Percentiles rank a stretch among this genome's conserved stretches.
These are phyloP conservation scores for Sesia bembeciformis DNA, from an alignment of 2,888 invertebrate species.

Conservation along the genomic window DNA sequence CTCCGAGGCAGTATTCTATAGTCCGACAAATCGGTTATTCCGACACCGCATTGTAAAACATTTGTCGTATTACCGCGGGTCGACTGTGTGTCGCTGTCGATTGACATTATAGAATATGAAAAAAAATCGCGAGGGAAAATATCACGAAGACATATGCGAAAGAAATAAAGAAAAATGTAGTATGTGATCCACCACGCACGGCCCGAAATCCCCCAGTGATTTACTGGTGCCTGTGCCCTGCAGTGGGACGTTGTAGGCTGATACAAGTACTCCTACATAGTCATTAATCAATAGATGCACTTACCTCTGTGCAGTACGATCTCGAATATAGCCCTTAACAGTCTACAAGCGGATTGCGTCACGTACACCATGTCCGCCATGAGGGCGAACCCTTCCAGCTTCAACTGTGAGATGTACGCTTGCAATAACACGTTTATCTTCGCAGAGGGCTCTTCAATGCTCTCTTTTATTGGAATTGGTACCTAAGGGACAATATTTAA, in stretches of 20 bases:
- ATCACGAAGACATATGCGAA: not conserved
- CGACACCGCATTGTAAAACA: too few relatives aligned
- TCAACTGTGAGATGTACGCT: conserved; percentile 98
- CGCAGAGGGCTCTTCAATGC: conserved; percentile 97
- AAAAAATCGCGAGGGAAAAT: too few relatives aligned
- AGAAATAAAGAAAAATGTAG: not conserved
- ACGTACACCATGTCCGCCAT: conserved; percentile 99
- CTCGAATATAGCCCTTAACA: conserved; percentile 97
- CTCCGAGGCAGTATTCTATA: too few relatives aligned
- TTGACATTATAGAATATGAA: too few relatives aligned
- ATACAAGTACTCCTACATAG: too few relatives aligned
- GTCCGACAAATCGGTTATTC: too few relatives aligned
- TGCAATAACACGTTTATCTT: conserved; percentile 97
- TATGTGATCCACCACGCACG: not conserved
- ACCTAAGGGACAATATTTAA: conserved; percentile 74
- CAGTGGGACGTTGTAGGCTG: too few relatives aligned
- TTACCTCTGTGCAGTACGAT: conserved; percentile 86
- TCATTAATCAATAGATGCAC: not conserved
- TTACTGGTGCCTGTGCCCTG: too few relatives aligned
- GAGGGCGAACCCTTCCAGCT: conserved; percentile 97
- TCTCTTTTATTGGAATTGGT: conserved; percentile 98
- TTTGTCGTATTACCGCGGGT: too few relatives aligned
- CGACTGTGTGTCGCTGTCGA: too few relatives aligned
- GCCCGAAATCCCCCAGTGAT: too few relatives aligned
- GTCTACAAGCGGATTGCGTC: conserved; percentile 95